Base-by-base conservation (phyloP, 2,888 invertebrate genomes). In the Volucella inanis region DNA sequence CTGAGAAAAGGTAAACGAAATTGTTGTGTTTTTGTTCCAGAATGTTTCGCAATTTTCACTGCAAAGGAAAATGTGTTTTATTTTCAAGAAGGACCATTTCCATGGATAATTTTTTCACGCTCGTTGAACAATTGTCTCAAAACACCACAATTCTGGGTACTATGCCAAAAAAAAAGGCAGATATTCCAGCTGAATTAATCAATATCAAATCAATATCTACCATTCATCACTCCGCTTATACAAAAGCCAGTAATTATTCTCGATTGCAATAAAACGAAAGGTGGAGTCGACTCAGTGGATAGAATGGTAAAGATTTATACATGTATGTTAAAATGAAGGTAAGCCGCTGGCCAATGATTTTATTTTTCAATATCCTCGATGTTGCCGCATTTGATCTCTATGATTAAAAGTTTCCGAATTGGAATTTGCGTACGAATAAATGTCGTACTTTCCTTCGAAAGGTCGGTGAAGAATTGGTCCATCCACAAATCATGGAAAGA, bases 311-410 rank as follows among this genome's bases (percentile, higher is more conserved):
- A 50, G 15, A 50, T 10, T 50, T 15, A 50, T 3, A 22, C 22
- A 50, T 50, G 15, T n/a, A n/a, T n/a, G n/a, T n/a, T 15, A 50
- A 50, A 50, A 50, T 1, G 14, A 50, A 50, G 15, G 9, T 1
- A 50, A 50, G 1, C 18, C 14, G 50, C 14, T 50, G 50, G 50
- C 50, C 14, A 18, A 14, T 50, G 50, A 15, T 18, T 50, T 50
- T 50, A 50, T 50, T 50, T 50, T 50, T 50, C 50, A 50, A 14
- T 50, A 50, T 50, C 15, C 50, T 50, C 50, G 50, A 50, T 14
- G 50, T 15, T 50, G 50, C 9, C n/a, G n/a, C n/a, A n/a, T n/a
- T n/a, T n/a, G n/a, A n/a, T n/a, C n/a, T n/a, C n/a, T n/a, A n/a
- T n/a, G n/a, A n/a, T n/a, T n/a, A n/a, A n/a, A n/a, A n/a, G n/a